Evolutionary conservation across 2,888 invertebrate genomes (phyloP), one percentile per base, ranked within the genome.

Genomic region (Exocentrus adspersus): DNA sequence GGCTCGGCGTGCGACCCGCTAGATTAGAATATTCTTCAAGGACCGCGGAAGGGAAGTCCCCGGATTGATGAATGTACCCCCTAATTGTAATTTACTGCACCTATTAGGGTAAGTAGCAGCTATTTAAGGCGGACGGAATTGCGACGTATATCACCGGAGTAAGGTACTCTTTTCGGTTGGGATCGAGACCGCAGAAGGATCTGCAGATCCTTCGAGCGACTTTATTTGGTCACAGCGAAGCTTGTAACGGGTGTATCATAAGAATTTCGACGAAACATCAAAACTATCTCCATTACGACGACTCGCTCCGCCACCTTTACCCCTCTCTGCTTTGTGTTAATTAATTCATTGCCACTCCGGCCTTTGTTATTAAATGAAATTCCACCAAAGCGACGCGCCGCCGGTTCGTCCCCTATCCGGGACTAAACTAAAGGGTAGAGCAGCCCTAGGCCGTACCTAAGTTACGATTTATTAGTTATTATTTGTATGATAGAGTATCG

Each of bases 1-100:
- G 28, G 53, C 59, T 43, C 19, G 53, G 50, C 41, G 46, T 53
- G 58, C 50, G 42, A 54, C 17, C 60, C 17, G 30, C 46, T 42
- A 64, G 53, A 66, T 66, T 66, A 64, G 60, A 66, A 66, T 66
- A 63, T 63, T 63, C 48, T 59, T 63, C 45, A 53, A 57, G 54
- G 43, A 16, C 43, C 30, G 54, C 28, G 43, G 54, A 43, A 21
- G 37, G 16, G 12, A n/a, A n/a, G n/a, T n/a, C n/a, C n/a, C 24
- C 61, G 20, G 54, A 61, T 61, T 61, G 61, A 60, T 60, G 51
- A 28, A 60, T 60, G 51, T 51, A 51, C 24, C 17, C 43, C n/a
- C 37, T 54, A 43, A 54, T 54, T 54, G 54, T 42, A 54, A 54
- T 54, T 54, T 54, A 54, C 43, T 54, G 43, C 54, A 43, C 43